phyloP scores from a whole-genome alignment of 2,888 invertebrate genomes.

The Ditula angustiorana region DNA sequence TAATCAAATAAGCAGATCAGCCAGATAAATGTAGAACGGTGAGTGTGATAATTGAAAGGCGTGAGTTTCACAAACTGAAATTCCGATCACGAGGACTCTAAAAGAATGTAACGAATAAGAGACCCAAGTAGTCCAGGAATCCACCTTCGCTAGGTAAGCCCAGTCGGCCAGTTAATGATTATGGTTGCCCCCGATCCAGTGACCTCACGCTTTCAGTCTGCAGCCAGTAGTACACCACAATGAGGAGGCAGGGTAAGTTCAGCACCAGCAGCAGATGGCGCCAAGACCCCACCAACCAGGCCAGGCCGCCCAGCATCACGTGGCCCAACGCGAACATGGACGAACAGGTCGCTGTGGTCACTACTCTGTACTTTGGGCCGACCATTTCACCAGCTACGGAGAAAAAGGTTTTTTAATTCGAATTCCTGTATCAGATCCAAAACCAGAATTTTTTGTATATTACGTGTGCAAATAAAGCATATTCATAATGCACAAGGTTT shows the following conservation, averaged over 20 bases:
- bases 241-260: conserved; percentile 88
- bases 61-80: too few species aligned
- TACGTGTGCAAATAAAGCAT: too few species aligned
- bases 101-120: background rate
- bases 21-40: too few species aligned
- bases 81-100: too few species aligned
- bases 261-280: conserved; percentile 87
- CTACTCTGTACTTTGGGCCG: conserved; percentile 89
- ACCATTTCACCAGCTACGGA: conserved; percentile 89
- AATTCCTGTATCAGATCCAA: too few species aligned
- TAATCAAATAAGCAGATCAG: too few species aligned
- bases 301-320: conserved; percentile 87
- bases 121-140: too few species aligned
- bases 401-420: background rate
- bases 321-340: conserved; percentile 91
- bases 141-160: too few species aligned
- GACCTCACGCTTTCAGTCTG: conserved; percentile 88
- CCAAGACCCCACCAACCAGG: conserved; percentile 90
- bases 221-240: conserved; percentile 88
- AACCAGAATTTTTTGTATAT: too few species aligned
- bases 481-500: too few species aligned
- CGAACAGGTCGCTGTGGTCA: conserved; percentile 88
- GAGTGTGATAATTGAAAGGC: too few species aligned
- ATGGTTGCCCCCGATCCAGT: background rate
- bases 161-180: too few species aligned